These are phyloP conservation scores for Andrena trimmerana DNA, from an alignment of 2,888 invertebrate genomes.

Conservation along the genomic window DNA sequence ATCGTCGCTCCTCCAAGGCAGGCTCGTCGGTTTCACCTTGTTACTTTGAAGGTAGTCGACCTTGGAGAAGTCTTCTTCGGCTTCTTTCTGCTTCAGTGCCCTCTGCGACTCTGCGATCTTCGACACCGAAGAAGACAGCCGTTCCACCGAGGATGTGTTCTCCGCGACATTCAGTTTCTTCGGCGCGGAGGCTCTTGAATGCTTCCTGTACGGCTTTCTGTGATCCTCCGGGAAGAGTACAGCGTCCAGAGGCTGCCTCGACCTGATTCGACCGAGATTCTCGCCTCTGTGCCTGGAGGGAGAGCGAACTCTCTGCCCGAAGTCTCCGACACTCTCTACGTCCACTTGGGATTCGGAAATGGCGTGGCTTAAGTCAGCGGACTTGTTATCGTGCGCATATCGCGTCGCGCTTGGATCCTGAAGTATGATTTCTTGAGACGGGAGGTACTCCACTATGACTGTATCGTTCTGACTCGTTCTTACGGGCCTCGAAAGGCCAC, in stretches of 20 bases:
- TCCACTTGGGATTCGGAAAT: conserved; percentile 14
- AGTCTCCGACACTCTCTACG: conserved; percentile 32
- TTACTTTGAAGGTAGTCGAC: background rate
- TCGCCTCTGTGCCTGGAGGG: background rate
- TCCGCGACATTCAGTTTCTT: conserved; percentile 27
- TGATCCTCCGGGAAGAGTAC: conserved; percentile 4
- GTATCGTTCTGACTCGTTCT: conserved; percentile 33
- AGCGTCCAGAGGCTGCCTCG: background rate
- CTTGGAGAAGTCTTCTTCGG: background rate
- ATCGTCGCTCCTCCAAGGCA: background rate
- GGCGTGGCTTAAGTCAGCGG: conserved; percentile 3
- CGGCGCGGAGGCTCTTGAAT: background rate
- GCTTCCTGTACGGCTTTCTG: conserved; percentile 22
- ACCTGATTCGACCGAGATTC: background rate
- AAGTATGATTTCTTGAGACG: conserved; percentile 21
- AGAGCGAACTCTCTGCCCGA: conserved; percentile 52
- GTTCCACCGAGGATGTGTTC: background rate
- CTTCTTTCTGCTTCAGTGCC: background rate
- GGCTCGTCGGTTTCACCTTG: background rate
- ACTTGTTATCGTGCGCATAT: background rate
- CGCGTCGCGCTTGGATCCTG: background rate
- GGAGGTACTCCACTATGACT: conserved; percentile 26
- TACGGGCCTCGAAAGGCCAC: background rate
- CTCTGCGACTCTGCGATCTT: background rate
- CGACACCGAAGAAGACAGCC: background rate